These are phyloP conservation scores for Esperia sulphurella DNA, from an alignment of 2,888 invertebrate genomes.

Conservation along the genomic window DNA sequence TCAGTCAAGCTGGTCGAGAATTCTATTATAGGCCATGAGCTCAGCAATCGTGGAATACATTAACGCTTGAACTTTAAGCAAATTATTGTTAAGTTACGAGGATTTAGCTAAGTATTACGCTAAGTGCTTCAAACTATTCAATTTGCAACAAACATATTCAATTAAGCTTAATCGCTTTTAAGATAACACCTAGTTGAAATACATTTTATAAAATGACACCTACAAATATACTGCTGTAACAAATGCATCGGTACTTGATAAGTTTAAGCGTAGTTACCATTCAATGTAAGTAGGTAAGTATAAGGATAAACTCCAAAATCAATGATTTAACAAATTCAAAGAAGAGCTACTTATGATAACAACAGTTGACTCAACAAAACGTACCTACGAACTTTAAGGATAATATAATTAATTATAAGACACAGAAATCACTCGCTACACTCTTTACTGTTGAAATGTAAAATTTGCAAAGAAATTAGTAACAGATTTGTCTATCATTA, in stretches of 20 bases:
- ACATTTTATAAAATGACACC: too few species aligned
- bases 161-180: constrained; percentile 32
- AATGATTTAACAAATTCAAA: too few species aligned
- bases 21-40: constrained; percentile 74
- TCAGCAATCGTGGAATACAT: constrained; percentile 73
- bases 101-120: constrained; percentile 1
- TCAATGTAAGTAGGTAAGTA: too few species aligned
- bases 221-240: not conserved
- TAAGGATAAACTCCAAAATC: too few species aligned
- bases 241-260: not conserved
- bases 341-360: too few species aligned
- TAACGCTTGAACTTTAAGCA: constrained; percentile 68
- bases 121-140: constrained; percentile 34
- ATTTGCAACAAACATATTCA: constrained; percentile 42
- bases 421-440: too few species aligned
- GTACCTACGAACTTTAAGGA: not conserved
- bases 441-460: too few species aligned
- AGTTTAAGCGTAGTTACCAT: too few species aligned
- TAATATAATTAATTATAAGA: not conserved
- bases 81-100: constrained; percentile 24
- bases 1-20: constrained; percentile 43
- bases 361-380: not conserved
- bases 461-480: too few species aligned
- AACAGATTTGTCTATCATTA: too few species aligned
- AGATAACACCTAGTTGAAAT: not conserved